Evolutionary conservation across 1,140 invertebrate species (phyloP).

Genomic region (Bombus consobrinus): DNA sequence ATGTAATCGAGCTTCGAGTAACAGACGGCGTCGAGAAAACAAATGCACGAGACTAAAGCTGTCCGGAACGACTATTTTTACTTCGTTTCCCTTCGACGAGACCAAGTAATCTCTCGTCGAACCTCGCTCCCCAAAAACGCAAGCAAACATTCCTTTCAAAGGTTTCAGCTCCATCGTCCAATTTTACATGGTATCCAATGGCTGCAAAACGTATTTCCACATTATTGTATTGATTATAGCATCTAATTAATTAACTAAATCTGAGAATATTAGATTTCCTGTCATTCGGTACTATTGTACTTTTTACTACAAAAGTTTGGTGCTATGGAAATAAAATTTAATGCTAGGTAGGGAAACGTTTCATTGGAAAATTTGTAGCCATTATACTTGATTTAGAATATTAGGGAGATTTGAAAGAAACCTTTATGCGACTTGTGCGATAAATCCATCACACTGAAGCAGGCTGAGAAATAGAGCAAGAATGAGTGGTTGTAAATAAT

Average conservation of each 20-base stretch:
- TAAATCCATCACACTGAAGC: too few relatives aligned
- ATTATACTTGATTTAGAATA: not conserved
- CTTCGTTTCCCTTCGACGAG: constrained; percentile 22
- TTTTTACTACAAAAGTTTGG: not conserved
- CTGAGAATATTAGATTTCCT: too few relatives aligned
- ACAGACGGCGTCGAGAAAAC: constrained; percentile 3
- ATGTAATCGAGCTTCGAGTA: not conserved
- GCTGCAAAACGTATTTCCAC: not conserved
- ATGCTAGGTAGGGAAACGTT: too few relatives aligned
- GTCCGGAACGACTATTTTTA: constrained; percentile 25
- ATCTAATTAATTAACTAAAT: too few relatives aligned
- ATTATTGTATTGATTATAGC: too few relatives aligned
- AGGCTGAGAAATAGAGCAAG: too few relatives aligned
- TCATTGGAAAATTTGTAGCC: too few relatives aligned
- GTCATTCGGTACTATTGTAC: fast-evolving
- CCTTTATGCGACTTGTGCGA: too few relatives aligned
- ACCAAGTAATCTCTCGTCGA: not conserved
- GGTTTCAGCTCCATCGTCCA: not conserved
- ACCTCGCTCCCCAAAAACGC: not conserved
- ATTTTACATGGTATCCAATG: too few relatives aligned
- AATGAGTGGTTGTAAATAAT: too few relatives aligned
- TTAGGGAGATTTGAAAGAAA: too few relatives aligned
- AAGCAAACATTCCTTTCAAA: not conserved
- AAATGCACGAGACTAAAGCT: not conserved
- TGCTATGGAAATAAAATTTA: not conserved